These are phyloP conservation scores for Lapara coniferarum DNA, from an alignment of 2,888 invertebrate species.

Conservation along the genomic window DNA sequence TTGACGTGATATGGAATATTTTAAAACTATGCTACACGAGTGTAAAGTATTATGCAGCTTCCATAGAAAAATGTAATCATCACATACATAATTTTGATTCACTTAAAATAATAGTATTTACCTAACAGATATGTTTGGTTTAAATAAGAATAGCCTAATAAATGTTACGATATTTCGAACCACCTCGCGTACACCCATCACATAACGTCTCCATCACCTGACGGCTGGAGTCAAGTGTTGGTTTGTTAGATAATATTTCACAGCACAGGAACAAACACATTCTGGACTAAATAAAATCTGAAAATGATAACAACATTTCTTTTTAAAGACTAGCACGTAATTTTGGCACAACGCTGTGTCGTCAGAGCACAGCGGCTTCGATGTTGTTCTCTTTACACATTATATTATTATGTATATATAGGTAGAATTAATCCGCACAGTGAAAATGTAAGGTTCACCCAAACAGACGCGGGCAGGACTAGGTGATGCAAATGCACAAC, in stretches of 20 bases:
- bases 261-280: slow-evolving; percentile 82
- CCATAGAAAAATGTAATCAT: slow-evolving; percentile 18
- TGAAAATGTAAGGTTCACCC: slow-evolving; percentile 53
- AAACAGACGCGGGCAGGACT: slow-evolving; percentile 34
- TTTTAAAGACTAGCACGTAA: slow-evolving; percentile 81
- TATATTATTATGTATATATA: slow-evolving; percentile 52
- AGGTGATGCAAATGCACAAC: slow-evolving; percentile 28
- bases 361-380: slow-evolving; percentile 72
- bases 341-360: slow-evolving; percentile 82
- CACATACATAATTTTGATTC: slow-evolving; percentile 23
- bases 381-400: slow-evolving; percentile 72
- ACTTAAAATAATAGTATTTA: slow-evolving; percentile 26
- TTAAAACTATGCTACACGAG: slow-evolving; percentile 23
- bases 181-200: slow-evolving; percentile 43
- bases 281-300: slow-evolving; percentile 84
- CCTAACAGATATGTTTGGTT: slow-evolving; percentile 29
- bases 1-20: slow-evolving; percentile 17
- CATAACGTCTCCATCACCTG: slow-evolving; percentile 54
- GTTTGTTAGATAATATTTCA: slow-evolving; percentile 78
- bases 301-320: slow-evolving; percentile 82
- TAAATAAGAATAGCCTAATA: slow-evolving; percentile 40
- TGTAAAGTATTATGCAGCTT: slow-evolving; percentile 24
- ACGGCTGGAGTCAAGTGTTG: slow-evolving; percentile 63
- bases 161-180: slow-evolving; percentile 36
- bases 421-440: slow-evolving; percentile 60